These are phyloP conservation scores for Gobionotothen gibberifrons DNA, from an alignment of 2,797 vertebrate genomes.

Conservation along the genomic window DNA sequence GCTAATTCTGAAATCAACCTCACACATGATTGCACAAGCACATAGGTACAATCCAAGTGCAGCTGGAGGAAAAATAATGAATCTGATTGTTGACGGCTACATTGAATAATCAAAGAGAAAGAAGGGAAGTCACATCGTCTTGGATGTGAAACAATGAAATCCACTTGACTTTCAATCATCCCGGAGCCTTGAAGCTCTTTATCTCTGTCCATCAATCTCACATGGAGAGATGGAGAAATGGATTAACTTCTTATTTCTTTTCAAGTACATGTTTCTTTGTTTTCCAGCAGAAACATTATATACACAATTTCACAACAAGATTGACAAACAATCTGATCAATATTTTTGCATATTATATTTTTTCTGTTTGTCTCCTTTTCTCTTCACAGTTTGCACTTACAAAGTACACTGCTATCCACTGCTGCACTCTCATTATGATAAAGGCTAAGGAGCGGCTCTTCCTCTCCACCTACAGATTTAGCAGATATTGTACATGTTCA, in stretches of 20 bases:
- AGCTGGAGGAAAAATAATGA: conserved; percentile 4
- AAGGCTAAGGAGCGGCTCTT: conserved; percentile 15
- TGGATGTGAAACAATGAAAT: conserved; percentile 62
- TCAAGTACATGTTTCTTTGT: conserved; percentile 39
- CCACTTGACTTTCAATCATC: conserved; percentile 72
- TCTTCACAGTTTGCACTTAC: conserved; percentile 13
- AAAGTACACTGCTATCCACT: conserved; percentile 8
- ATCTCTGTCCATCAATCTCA: conserved; percentile 61
- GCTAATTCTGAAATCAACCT: conserved; percentile 38
- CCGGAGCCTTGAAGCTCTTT: conserved; percentile 51
- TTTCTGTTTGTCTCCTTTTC: neutral
- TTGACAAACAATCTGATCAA: conserved; percentile 20
- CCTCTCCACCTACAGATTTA: conserved; percentile 9
- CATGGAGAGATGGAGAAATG: conserved; percentile 31
- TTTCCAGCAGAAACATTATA: conserved; percentile 32
- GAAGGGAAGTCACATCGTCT: conserved; percentile 44
- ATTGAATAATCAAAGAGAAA: conserved; percentile 52
- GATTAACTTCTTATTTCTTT: conserved; percentile 57
- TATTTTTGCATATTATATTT: too few species aligned
- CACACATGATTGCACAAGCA: conserved; percentile 18
- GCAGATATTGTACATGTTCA: conserved; percentile 35
- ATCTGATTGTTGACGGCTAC: conserved; percentile 37
- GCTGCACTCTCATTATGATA: conserved; percentile 34
- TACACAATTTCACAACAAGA: conserved; percentile 10
- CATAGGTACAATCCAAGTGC: conserved; percentile 22